These are phyloP conservation scores for Zygogramma bicolorata DNA, from an alignment of 2,888 invertebrate species.

Conservation along the genomic window DNA sequence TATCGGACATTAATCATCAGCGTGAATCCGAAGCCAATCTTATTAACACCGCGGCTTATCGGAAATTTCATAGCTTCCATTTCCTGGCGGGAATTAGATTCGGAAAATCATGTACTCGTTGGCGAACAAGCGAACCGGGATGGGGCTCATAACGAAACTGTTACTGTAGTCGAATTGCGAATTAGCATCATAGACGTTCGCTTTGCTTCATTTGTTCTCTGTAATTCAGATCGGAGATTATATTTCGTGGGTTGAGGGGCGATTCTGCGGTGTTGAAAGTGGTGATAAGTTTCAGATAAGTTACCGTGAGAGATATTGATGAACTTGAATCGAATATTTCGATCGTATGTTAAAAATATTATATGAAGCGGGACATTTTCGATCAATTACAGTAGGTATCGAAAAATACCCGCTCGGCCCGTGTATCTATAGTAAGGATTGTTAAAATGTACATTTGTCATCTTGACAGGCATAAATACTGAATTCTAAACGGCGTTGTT, in stretches of 20 bases:
- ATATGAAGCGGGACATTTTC: no score
- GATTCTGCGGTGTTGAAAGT: no score
- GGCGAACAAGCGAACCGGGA: not conserved
- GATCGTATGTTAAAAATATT: no score
- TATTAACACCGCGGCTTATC: slow-evolving; percentile 11
- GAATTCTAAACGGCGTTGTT: no score
- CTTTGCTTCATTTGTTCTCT: not conserved
- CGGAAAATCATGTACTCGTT: not conserved
- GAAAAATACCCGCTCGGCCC: no score
- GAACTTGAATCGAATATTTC: no score
- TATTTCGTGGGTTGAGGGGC: not conserved
- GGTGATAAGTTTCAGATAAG: no score
- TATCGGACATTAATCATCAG: slow-evolving; percentile 3
- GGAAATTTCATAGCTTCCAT: slow-evolving; percentile 21
- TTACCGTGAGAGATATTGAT: no score
- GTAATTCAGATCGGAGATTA: not conserved
- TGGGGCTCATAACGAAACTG: not conserved
- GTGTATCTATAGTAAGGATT: no score
- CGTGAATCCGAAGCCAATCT: not conserved
- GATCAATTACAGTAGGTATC: no score
- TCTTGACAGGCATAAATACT: no score
- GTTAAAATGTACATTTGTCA: no score
- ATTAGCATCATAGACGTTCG: not conserved
- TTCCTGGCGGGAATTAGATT: slow-evolving; percentile 14
- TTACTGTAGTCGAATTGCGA: not conserved